phyloP scores from a whole-genome alignment of 2,113 vertebrate genomes.

The Eubucco bourcierii region DNA sequence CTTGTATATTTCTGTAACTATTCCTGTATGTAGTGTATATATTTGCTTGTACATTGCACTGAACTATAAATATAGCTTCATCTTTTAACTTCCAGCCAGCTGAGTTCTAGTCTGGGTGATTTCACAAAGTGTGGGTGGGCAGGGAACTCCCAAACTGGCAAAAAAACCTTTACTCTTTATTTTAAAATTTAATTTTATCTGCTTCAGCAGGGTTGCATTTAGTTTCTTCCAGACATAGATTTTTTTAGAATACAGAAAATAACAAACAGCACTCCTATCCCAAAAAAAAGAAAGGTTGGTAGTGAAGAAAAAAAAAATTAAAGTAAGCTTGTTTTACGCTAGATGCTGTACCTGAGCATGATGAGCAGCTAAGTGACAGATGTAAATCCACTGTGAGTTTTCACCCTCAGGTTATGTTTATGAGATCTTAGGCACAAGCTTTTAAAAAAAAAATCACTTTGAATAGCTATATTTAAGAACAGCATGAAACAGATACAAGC shows the following conservation, averaged over 20 bases:
- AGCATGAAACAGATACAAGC: not conserved
- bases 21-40: too few species aligned
- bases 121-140: too few species aligned
- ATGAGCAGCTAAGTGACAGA: not conserved
- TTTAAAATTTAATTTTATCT: not conserved
- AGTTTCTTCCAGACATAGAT: not conserved
- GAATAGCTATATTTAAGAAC: not conserved
- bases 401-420: not conserved
- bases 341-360: not conserved
- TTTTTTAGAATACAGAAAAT: not conserved
- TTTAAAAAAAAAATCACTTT: not conserved
- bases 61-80: too few species aligned
- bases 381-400: not conserved
- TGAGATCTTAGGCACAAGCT: not conserved
- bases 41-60: too few species aligned
- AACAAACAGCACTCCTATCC: accelerated
- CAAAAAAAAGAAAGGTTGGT: not conserved
- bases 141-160: not conserved
- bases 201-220: accelerated
- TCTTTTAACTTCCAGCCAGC: too few species aligned
- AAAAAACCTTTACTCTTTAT: not conserved
- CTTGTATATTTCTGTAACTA: too few species aligned
- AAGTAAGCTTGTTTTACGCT: not conserved
- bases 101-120: too few species aligned
- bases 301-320: too few species aligned